Percentiles rank a stretch among this genome's conserved stretches.
These are phyloP conservation scores for Parapsyche elsis DNA, from an alignment of 1,140 invertebrate species.

Conservation along the genomic window DNA sequence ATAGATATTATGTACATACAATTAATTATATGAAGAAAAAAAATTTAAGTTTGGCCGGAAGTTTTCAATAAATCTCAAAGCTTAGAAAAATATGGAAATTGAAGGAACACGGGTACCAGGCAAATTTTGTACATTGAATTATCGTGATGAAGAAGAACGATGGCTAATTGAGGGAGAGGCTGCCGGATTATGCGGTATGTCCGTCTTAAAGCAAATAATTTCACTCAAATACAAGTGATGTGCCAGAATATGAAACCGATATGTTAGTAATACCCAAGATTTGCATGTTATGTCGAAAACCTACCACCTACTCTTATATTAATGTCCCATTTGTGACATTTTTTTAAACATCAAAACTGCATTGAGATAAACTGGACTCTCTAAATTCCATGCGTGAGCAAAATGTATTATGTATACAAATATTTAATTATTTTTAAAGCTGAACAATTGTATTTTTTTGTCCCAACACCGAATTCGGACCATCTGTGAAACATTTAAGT, in stretches of 20 bases:
- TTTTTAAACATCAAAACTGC: slow-evolving; percentile 26
- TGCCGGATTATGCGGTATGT: slow-evolving; percentile 17
- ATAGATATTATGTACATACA: too few relatives aligned
- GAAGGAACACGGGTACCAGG: slow-evolving; percentile 12
- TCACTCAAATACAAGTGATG: slow-evolving; percentile 30
- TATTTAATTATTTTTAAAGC: slow-evolving; percentile 48
- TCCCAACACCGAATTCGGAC: slow-evolving; percentile 45
- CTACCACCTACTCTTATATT: slow-evolving; percentile 43
- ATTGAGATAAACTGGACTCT: slow-evolving; percentile 17
- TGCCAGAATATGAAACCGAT: slow-evolving; percentile 50
- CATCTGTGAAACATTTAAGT: slow-evolving; percentile 44
- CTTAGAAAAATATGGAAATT: slow-evolving; percentile 51
- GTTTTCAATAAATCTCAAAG: slow-evolving; percentile 36
- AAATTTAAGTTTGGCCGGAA: slow-evolving; percentile 43
- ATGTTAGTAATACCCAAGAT: slow-evolving; percentile 52
- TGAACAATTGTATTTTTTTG: slow-evolving; percentile 51
- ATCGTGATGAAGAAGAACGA: background rate
- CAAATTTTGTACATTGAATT: slow-evolving; percentile 50
- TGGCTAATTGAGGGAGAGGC: slow-evolving; percentile 44
- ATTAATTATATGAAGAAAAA: too few relatives aligned
- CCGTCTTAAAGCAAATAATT: slow-evolving; percentile 36
- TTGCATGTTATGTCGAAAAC: slow-evolving; percentile 44
- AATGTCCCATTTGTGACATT: slow-evolving; percentile 1
- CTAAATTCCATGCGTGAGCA: slow-evolving; percentile 40
- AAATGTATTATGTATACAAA: slow-evolving; percentile 24